Conservation (phyloP, 1,140 invertebrate genomes). For the Metaphire vulgaris region DNA sequence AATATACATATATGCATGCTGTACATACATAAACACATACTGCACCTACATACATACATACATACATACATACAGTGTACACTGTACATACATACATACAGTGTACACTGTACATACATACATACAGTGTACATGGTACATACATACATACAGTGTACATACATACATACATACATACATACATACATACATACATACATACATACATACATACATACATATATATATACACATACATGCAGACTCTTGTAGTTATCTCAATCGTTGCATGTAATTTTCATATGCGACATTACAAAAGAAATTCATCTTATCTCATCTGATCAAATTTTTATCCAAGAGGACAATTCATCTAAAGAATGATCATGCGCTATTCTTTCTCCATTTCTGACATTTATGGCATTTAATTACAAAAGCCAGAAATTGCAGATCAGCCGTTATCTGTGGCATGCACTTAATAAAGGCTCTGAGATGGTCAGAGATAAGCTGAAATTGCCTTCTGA, state of each 20-base stretch:
- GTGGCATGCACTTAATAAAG: too few relatives aligned
- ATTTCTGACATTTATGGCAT: too few relatives aligned
- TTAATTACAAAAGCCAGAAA: too few relatives aligned
- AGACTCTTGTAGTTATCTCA: neutral
- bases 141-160: neutral
- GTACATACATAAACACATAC: too few relatives aligned
- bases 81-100: constrained; percentile 3
- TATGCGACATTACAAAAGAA: neutral
- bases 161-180: constrained; percentile 11
- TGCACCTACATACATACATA: neutral
- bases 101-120: constrained; percentile 8
- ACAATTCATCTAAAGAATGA: neutral
- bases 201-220: constrained; percentile 13
- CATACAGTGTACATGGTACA: too few relatives aligned
- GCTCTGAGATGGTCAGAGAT: too few relatives aligned
- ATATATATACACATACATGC: neutral
- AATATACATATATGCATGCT: neutral
- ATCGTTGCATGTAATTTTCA: neutral
- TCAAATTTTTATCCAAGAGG: neutral
- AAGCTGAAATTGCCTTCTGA: too few relatives aligned
- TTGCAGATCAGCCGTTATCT: too few relatives aligned
- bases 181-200: constrained; percentile 11
- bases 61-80: neutral
- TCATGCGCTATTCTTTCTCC: too few relatives aligned
- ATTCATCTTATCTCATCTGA: neutral